Evolutionary conservation across 2,113 vertebrate genomes (phyloP).

Genomic region (Malaclemys terrapin): DNA sequence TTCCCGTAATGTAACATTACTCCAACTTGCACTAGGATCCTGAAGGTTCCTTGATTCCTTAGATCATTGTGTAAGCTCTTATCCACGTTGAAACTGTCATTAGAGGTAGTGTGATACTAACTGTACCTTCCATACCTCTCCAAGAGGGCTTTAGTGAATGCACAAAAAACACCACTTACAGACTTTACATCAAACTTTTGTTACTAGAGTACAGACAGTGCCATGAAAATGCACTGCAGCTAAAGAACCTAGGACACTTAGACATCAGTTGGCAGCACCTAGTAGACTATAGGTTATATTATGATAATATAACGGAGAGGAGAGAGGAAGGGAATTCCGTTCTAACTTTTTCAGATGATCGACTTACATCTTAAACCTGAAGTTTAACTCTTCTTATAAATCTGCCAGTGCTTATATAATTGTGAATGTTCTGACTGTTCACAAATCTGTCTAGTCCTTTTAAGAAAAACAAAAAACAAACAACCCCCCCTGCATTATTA

Average conservation of each 20-base stretch:
- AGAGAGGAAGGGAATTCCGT: neutral
- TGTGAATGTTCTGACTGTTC: neutral
- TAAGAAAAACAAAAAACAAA: too few species aligned
- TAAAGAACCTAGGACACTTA: neutral
- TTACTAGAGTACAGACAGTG: neutral
- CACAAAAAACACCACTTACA: neutral
- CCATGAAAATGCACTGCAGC: neutral
- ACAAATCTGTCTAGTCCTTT: too few species aligned
- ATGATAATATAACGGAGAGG: neutral
- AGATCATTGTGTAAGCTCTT: neutral
- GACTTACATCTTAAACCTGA: rapidly evolving
- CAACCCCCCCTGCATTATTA: neutral
- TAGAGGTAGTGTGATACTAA: neutral
- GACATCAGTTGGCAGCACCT: neutral
- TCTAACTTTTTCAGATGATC: neutral
- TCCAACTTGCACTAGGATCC: neutral
- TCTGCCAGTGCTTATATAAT: neutral
- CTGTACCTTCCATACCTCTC: neutral
- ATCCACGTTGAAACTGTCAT: neutral
- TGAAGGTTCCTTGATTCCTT: neutral
- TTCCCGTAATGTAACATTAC: too few species aligned
- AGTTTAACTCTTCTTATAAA: neutral
- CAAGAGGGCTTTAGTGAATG: neutral
- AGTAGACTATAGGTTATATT: neutral
- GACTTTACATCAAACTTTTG: neutral